A percentile compares a stretch with the other conserved stretches of the same genome.
Conservation (phyloP, 1,140 invertebrate species). For the Zeugodacus cucurbitae region DNA sequence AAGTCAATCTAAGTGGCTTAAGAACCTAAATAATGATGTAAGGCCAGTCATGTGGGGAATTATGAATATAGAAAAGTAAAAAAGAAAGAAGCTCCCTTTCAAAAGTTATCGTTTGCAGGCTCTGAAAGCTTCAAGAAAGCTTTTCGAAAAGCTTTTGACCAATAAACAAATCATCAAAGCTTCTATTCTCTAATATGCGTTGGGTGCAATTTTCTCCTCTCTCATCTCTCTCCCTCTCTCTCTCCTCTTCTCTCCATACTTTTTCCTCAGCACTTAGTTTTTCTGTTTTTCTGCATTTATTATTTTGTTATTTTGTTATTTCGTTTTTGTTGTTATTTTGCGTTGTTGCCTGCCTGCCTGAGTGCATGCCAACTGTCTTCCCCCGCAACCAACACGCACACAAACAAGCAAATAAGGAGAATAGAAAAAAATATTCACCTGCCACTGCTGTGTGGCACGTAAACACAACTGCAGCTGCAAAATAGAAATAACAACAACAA, state of each 20-base stretch:
- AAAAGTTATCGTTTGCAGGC: too few relatives aligned
- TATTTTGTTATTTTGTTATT: neutral
- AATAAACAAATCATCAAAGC: too few relatives aligned
- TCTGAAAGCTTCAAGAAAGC: too few relatives aligned
- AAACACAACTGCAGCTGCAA: conserved; percentile 13
- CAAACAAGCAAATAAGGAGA: neutral
- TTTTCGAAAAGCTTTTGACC: too few relatives aligned
- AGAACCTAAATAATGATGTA: too few relatives aligned
- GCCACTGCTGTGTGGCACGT: conserved; percentile 8
- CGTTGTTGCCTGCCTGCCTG: neutral
- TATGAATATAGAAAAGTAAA: too few relatives aligned
- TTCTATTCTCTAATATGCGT: too few relatives aligned
- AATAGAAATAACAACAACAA: conserved; percentile 28
- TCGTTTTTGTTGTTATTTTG: neutral
- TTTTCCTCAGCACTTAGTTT: neutral
- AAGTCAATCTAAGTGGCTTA: too few relatives aligned
- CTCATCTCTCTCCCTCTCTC: neutral
- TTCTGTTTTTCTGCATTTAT: neutral
- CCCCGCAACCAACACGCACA: neutral
- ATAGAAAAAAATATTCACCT: neutral
- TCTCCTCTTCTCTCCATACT: too few relatives aligned
- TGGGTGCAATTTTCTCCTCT: neutral
- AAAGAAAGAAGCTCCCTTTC: too few relatives aligned
- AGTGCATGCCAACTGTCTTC: neutral
- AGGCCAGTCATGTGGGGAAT: too few relatives aligned